Conservation (phyloP, 2,113 vertebrate genomes). For the Apteryx owenii region DNA sequence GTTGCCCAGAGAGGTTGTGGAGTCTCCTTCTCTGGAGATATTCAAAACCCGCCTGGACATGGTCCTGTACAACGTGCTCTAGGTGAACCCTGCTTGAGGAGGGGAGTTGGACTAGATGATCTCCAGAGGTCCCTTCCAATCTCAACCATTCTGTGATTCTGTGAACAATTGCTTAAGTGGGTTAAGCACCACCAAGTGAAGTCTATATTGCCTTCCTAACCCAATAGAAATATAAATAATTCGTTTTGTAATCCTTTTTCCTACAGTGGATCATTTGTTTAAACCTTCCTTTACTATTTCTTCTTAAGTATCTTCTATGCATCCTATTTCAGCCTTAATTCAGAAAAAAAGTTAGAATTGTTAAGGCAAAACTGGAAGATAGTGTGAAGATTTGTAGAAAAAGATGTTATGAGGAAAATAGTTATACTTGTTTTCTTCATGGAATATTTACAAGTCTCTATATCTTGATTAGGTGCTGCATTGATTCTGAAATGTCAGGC, state of each 20-base stretch:
- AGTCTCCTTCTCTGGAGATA: too few species aligned
- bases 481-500: conserved; percentile 59
- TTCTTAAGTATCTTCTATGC: not conserved
- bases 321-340: not conserved
- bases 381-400: not conserved
- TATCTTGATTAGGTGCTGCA: conserved; percentile 51
- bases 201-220: not conserved
- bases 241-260: not conserved
- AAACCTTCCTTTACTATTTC: not conserved
- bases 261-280: not conserved
- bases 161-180: not conserved
- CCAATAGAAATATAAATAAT: not conserved
- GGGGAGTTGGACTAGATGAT: too few species aligned
- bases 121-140: too few species aligned
- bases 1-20: too few species aligned
- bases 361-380: not conserved
- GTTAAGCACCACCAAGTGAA: not conserved
- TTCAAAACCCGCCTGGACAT: too few species aligned
- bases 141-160: too few species aligned
- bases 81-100: too few species aligned
- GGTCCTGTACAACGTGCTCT: too few species aligned
- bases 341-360: not conserved
- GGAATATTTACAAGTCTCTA: not conserved
- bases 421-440: not conserved
- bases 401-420: not conserved